A percentile compares a stretch with the other conserved stretches of the same genome.
phyloP scores from a whole-genome alignment of 2,888 invertebrate genomes.

The Meiosimyza platycephala region DNA sequence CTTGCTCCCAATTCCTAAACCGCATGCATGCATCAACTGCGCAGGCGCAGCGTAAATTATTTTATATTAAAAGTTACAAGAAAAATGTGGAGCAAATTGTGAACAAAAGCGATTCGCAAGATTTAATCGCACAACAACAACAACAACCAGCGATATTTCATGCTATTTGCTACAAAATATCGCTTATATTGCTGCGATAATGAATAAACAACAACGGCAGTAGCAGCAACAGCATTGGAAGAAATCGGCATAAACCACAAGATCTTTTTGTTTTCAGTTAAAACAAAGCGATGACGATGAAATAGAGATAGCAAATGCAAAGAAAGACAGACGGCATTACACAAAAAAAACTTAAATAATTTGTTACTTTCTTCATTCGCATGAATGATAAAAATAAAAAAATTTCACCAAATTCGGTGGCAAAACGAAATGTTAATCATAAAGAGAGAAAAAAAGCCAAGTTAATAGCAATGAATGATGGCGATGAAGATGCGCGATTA shows the following conservation, averaged over 20 bases:
- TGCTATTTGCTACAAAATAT: neutral
- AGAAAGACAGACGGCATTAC: neutral
- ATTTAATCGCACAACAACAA: slow-evolving; percentile 19
- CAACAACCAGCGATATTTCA: neutral
- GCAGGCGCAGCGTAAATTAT: slow-evolving; percentile 9
- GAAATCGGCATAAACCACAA: slow-evolving; percentile 23
- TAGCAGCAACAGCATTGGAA: neutral
- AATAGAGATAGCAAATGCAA: neutral
- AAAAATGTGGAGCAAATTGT: slow-evolving; percentile 28
- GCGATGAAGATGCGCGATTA: too few relatives aligned
- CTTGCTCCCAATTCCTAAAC: neutral
- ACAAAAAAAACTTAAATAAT: slow-evolving; percentile 11
- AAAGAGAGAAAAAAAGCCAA: too few relatives aligned
- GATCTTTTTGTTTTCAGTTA: slow-evolving; percentile 2
- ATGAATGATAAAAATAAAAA: slow-evolving; percentile 5
- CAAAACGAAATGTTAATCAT: too few relatives aligned
- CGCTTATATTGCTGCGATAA: neutral
- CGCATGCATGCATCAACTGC: slow-evolving; percentile 16
- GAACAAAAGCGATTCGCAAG: slow-evolving; percentile 30
- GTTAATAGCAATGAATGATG: too few relatives aligned
- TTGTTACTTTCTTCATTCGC: slow-evolving; percentile 26
- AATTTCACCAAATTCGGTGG: slow-evolving; percentile 29
- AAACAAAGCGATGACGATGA: slow-evolving; percentile 13
- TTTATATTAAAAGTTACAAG: slow-evolving; percentile 14
- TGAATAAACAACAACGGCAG: slow-evolving; percentile 23